These are phyloP conservation scores for Australoheros scitulus DNA, from an alignment of 2,113 vertebrate genomes.

Conservation along the genomic window DNA sequence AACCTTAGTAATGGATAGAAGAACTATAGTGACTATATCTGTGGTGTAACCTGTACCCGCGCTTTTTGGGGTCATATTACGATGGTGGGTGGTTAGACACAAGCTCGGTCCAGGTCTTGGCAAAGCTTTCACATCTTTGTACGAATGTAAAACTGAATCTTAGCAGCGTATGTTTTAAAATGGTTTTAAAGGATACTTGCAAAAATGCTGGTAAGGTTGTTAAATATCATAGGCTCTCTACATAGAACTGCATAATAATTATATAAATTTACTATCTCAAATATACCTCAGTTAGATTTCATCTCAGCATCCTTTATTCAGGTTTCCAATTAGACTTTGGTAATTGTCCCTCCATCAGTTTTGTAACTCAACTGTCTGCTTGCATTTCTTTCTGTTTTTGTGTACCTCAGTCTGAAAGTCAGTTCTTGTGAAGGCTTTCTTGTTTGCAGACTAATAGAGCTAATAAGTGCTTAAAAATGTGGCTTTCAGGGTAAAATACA, in stretches of 20 bases:
- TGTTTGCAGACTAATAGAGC: neutral
- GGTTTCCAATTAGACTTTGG: no score
- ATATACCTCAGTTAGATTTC: neutral
- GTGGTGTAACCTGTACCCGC: neutral
- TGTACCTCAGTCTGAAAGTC: neutral
- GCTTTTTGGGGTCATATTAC: neutral
- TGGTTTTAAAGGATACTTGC: neutral
- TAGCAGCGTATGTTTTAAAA: neutral
- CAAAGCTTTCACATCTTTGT: constrained; percentile 5
- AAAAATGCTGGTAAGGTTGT: neutral
- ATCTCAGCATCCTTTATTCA: neutral
- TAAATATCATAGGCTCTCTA: neutral
- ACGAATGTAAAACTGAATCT: constrained; percentile 21
- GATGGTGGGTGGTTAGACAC: neutral
- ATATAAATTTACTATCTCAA: neutral
- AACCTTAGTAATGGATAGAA: constrained; percentile 33
- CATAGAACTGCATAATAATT: neutral
- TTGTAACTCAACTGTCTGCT: no score
- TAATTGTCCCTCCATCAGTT: no score
- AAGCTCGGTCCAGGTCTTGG: neutral
- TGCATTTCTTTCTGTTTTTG: neutral
- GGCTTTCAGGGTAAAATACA: neutral
- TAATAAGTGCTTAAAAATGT: neutral
- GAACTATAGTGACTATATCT: neutral
- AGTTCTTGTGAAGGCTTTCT: neutral